Conservation (phyloP, 2,113 vertebrate species). For the Pelecanus crispus region DNA sequence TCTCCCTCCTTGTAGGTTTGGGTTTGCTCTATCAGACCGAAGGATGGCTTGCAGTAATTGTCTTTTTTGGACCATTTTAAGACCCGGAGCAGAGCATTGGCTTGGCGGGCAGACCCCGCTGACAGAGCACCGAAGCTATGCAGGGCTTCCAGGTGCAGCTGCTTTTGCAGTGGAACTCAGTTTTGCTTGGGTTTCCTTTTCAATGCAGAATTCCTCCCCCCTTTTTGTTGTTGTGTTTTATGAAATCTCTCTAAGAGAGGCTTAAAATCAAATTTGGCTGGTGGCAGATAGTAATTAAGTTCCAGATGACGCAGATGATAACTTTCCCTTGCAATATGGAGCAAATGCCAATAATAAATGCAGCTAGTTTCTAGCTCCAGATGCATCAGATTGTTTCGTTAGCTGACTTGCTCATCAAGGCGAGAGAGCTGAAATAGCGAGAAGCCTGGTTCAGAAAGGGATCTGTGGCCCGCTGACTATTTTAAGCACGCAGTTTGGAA, state of each 20-base stretch:
- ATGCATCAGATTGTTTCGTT: slow-evolving; percentile 31
- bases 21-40: not conserved
- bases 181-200: not conserved
- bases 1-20: not conserved
- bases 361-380: slow-evolving; percentile 44
- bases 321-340: slow-evolving; percentile 52
- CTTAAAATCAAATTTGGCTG: slow-evolving; percentile 17
- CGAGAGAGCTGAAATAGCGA: slow-evolving; percentile 15
- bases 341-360: slow-evolving; percentile 39
- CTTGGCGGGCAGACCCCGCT: not conserved
- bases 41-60: not conserved
- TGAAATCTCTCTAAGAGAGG: not conserved
- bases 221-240: not conserved
- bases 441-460: slow-evolving; percentile 17
- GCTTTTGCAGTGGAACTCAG: not conserved
- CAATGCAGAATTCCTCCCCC: not conserved
- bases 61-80: accelerated
- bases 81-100: accelerated
- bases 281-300: slow-evolving; percentile 43
- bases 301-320: slow-evolving; percentile 60
- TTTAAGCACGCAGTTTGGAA: slow-evolving; percentile 32
- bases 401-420: slow-evolving; percentile 30
- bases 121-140: accelerated
- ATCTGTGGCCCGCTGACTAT: slow-evolving; percentile 34
- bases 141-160: not conserved